phyloP scores from a whole-genome alignment of 2,888 invertebrate genomes.

The Serrognathus titanus region DNA sequence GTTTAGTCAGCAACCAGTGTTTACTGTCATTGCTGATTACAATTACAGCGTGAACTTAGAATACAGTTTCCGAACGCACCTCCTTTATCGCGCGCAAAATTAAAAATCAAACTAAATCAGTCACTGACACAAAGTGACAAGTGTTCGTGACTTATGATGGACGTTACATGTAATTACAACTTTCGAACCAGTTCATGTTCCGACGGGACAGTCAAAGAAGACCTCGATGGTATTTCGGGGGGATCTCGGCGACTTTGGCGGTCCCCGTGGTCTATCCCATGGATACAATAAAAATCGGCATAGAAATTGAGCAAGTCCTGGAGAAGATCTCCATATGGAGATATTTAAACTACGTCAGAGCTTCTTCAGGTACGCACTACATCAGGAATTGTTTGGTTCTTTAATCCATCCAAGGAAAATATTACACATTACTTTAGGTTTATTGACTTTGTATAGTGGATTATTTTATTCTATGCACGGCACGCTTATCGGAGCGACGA shows the following conservation, averaged over 20 bases:
- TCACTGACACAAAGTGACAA: too few species aligned
- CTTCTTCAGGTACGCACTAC: neutral
- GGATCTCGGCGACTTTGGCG: constrained; percentile 4
- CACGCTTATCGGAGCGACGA: neutral
- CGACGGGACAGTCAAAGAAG: neutral
- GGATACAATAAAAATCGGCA: constrained; percentile 6
- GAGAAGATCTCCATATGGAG: constrained; percentile 3
- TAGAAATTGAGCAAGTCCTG: constrained; percentile 6
- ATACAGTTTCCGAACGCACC: too few species aligned
- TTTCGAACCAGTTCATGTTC: neutral
- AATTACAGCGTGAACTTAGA: too few species aligned
- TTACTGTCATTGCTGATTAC: too few species aligned
- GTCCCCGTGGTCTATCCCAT: neutral
- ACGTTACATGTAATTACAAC: too few species aligned
- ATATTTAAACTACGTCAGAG: constrained; percentile 2
- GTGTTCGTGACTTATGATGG: too few species aligned
- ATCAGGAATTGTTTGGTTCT: too few species aligned
- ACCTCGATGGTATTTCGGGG: constrained; percentile 9
- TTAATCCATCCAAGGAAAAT: too few species aligned
- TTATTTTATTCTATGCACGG: neutral
- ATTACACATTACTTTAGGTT: neutral
- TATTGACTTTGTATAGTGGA: neutral
- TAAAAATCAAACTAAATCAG: too few species aligned
- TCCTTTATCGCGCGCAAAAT: too few species aligned
- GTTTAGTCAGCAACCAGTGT: too few species aligned